phyloP scores from a whole-genome alignment of 2,113 vertebrate species.

The Sigmodon hispidus region DNA sequence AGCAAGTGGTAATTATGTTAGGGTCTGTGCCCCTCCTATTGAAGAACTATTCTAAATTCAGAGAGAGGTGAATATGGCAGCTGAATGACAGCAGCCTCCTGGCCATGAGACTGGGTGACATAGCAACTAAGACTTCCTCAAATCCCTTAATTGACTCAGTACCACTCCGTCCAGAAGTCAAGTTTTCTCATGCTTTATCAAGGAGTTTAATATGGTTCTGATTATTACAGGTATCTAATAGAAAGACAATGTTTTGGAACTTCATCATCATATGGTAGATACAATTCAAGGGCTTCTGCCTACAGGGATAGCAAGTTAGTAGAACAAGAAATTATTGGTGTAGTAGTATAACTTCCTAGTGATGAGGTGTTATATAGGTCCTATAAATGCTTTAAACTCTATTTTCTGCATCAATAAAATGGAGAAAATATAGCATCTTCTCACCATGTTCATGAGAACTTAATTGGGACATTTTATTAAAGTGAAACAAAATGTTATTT shows the following conservation, averaged over 20 bases:
- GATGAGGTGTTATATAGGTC: neutral
- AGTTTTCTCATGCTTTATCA: neutral
- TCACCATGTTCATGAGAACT: neutral
- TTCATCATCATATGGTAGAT: neutral
- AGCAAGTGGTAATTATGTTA: slow-evolving; percentile 19
- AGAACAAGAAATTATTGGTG: neutral
- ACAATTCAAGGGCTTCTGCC: neutral
- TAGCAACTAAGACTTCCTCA: neutral
- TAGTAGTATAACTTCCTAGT: neutral
- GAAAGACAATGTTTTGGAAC: neutral
- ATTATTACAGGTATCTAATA: neutral
- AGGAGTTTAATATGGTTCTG: neutral
- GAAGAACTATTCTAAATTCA: neutral
- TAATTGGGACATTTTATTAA: neutral
- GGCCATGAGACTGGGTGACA: neutral
- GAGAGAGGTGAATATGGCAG: neutral
- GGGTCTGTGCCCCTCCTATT: neutral
- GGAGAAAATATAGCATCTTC: neutral
- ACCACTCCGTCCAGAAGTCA: neutral
- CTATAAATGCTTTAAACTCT: neutral
- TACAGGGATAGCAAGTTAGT: neutral
- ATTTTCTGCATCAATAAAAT: slow-evolving; percentile 2
- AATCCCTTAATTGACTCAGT: neutral
- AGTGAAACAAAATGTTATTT: neutral
- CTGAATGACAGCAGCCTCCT: neutral